Base-by-base conservation (phyloP, 2,888 invertebrate genomes). In the Netelia virgata region DNA sequence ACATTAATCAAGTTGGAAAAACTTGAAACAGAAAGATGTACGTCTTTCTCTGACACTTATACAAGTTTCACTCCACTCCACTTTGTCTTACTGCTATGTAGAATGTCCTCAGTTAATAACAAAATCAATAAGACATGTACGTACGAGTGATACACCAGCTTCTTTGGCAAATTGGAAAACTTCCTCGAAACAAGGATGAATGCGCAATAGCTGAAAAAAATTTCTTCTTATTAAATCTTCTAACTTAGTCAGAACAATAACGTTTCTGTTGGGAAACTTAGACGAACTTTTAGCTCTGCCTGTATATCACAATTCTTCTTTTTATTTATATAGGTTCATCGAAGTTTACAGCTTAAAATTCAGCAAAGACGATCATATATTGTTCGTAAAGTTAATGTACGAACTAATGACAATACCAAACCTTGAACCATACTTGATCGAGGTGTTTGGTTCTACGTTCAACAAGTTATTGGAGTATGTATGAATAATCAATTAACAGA, bases 331-430 rank as follows among this genome's bases (percentile, higher is more conserved):
- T 94, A 98, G 98, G 90, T 98, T 97, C 91, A 95, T 98, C 75
- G 95, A 96, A 90, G 94, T 98, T 82, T 97, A 98, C 94, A 98
- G 98, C 6, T 93, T 97, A 86, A 97, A 97, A 92, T 98, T 99
- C 94, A 96, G 97, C 1, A 98, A 98, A 93, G 97, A 97, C 88
- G 98, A 98, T 92, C 98, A 99, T 92, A 95, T 98, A 70, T 94
- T 95, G 18, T 95, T 99, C 68, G 96, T 98, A 64, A 96, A 97
- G 90, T 93, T 98, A 79, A 95, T 97, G 81, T 97, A 96, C 93
- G 97, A 98, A 91, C 94, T 98, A 83, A 94, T 97, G 50, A 95
- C 96, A 14, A 96, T 97, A 89, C 97, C 97, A 59, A 96, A 97
- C 88, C 94, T 98, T 82, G 97, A 98, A 92, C 96, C 97, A 83